Percentiles rank a stretch among this genome's conserved stretches.
Conservation (phyloP, 2,113 vertebrate genomes). For the Rhombomys opimus region DNA sequence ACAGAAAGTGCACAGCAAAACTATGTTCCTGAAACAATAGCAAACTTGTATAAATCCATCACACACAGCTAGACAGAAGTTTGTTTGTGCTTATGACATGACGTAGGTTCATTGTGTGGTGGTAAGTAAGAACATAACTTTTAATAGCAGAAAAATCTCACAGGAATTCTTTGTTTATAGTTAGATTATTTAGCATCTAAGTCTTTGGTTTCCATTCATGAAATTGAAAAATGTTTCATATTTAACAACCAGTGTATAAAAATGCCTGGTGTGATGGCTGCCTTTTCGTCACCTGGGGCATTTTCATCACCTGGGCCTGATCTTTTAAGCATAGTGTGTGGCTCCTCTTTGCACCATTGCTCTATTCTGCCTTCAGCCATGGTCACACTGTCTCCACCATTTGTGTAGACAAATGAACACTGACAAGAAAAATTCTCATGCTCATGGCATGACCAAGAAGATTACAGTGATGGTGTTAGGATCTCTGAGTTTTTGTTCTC, state of each 20-base stretch:
- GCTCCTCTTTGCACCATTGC: background rate
- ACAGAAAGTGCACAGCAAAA: background rate
- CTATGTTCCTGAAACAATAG: background rate
- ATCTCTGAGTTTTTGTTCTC: background rate
- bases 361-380: background rate
- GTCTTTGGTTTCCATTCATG: background rate
- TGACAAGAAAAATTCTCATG: background rate
- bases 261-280: background rate
- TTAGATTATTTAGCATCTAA: background rate
- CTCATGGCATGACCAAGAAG: background rate
- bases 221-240: background rate
- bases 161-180: background rate
- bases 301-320: background rate
- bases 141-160: background rate
- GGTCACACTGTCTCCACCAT: background rate
- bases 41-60: background rate
- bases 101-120: background rate
- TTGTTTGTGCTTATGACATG: background rate
- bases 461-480: background rate
- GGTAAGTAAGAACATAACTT: background rate
- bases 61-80: background rate
- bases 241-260: background rate
- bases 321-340: background rate
- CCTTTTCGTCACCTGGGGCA: background rate
- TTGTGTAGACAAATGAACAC: background rate